These are phyloP conservation scores for Chromis chromis DNA, from an alignment of 2,797 vertebrate genomes.

Conservation along the genomic window DNA sequence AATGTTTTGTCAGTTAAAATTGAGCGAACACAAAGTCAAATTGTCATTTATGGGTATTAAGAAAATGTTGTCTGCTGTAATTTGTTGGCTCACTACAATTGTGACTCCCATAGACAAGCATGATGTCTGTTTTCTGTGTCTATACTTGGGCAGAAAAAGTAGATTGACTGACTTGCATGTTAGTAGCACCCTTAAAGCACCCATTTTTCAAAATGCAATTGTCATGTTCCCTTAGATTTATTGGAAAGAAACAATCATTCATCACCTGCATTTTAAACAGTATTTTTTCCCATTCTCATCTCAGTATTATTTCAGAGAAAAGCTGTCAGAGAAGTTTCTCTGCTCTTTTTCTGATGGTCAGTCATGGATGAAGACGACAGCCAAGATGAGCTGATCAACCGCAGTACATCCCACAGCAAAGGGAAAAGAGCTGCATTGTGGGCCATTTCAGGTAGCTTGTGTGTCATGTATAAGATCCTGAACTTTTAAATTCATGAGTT, in stretches of 20 bases:
- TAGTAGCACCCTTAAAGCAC: no score
- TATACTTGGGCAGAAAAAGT: neutral
- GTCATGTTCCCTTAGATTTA: neutral
- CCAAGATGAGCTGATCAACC: constrained; percentile 92
- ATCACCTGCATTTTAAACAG: neutral
- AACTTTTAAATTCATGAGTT: neutral
- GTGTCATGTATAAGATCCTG: neutral
- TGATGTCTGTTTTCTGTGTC: neutral
- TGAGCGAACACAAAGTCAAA: neutral
- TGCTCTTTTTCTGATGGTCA: constrained; percentile 82
- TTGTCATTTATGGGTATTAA: neutral
- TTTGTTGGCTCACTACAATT: neutral
- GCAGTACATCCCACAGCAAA: constrained; percentile 81
- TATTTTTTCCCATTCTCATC: neutral
- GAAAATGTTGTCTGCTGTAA: no score
- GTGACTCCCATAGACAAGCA: neutral
- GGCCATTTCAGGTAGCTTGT: constrained; percentile 67
- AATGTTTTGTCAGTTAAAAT: neutral
- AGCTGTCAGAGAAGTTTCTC: constrained; percentile 10
- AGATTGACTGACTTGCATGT: no score
- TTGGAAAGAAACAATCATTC: neutral
- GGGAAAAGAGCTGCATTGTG: constrained; percentile 77
- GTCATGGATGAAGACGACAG: constrained; percentile 95
- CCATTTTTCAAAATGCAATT: neutral
- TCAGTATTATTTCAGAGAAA: constrained; percentile 4